phyloP scores from a whole-genome alignment of 2,113 vertebrate genomes.

The Pandion haliaetus region DNA sequence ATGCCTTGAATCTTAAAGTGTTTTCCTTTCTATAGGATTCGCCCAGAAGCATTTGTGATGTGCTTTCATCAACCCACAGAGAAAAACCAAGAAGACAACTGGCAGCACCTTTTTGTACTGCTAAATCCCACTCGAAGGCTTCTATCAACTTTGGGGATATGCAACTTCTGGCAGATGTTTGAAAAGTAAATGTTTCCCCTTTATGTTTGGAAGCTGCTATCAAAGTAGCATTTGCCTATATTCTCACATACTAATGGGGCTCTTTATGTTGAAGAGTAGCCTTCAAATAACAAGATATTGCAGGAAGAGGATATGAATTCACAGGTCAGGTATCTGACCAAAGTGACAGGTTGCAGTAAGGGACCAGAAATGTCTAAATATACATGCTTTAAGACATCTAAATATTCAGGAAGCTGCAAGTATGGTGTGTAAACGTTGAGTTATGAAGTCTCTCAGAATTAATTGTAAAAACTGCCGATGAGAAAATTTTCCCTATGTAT shows the following conservation, averaged over 20 bases:
- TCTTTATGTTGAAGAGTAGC: background rate
- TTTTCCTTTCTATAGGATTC: background rate
- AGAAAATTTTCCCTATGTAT: background rate
- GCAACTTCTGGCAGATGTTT: background rate
- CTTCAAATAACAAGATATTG: background rate
- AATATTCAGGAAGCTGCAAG: background rate
- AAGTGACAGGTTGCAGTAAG: background rate
- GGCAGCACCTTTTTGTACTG: background rate
- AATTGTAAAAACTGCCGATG: background rate
- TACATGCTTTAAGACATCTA: background rate
- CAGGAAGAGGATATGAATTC: background rate
- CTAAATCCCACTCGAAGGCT: background rate
- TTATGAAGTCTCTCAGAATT: background rate
- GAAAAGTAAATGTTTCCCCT: background rate
- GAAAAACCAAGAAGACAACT: background rate
- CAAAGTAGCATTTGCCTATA: background rate
- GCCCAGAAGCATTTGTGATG: background rate
- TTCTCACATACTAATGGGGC: background rate
- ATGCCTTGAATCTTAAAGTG: background rate
- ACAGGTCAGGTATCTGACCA: background rate
- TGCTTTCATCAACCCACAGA: background rate
- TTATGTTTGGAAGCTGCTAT: background rate
- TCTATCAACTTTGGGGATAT: background rate
- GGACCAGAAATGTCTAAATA: background rate
- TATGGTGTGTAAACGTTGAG: background rate